Evolutionary conservation across 92 coral and sea anemone species (phyloP).

Genomic region (Paramuricea clavata): DNA sequence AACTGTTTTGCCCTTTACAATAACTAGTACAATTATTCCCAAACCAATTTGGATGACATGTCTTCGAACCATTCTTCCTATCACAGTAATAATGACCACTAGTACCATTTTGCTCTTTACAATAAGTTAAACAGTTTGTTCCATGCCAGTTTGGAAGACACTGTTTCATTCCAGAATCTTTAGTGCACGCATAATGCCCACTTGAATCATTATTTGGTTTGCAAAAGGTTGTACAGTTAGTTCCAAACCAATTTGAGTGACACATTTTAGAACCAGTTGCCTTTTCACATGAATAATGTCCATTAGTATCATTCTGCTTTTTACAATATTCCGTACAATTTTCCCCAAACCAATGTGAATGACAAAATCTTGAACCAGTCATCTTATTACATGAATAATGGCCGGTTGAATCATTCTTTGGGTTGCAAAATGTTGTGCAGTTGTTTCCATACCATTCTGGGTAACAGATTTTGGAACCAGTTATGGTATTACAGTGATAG

Average conservation of each 20-base stretch:
- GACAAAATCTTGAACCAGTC: slow-evolving; percentile 51
- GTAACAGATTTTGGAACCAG: slow-evolving; percentile 75
- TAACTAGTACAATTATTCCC: slow-evolving; percentile 32
- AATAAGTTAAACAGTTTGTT: slow-evolving; percentile 33
- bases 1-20: slow-evolving; percentile 34
- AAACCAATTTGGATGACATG: slow-evolving; percentile 42
- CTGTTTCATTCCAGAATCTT: slow-evolving; percentile 31
- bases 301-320: neutral
- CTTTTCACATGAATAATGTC: slow-evolving; percentile 56
- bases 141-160: slow-evolving; percentile 57
- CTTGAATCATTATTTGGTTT: slow-evolving; percentile 37
- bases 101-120: neutral
- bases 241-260: slow-evolving; percentile 52
- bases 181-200: slow-evolving; percentile 45
- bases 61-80: slow-evolving; percentile 36
- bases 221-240: slow-evolving; percentile 51
- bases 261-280: slow-evolving; percentile 39
- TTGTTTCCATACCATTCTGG: slow-evolving; percentile 77
- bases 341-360: slow-evolving; percentile 55
- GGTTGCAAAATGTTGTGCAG: slow-evolving; percentile 69
- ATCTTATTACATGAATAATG: slow-evolving; percentile 29
- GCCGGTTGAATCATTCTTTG: slow-evolving; percentile 50
- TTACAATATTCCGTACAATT: slow-evolving; percentile 15
- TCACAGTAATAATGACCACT: slow-evolving; percentile 40
- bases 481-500: slow-evolving; percentile 40